phyloP scores from a whole-genome alignment of 2,797 vertebrate genomes.

The Sebastes miniatus region DNA sequence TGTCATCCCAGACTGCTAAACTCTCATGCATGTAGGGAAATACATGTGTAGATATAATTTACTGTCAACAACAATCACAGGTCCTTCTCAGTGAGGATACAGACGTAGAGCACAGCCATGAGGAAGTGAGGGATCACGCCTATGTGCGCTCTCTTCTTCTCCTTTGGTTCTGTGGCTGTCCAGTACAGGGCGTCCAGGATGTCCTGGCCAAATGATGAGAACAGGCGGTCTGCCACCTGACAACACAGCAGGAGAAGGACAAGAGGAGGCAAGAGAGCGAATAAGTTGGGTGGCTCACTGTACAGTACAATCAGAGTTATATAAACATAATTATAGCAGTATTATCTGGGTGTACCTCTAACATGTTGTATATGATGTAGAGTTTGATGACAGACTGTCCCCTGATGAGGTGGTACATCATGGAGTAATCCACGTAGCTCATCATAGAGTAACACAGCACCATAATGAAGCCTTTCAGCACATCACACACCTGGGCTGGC shows the following conservation, averaged over 20 bases:
- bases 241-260: not conserved
- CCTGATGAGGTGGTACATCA: constrained; percentile 98
- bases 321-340: not conserved
- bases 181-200: constrained; percentile 96
- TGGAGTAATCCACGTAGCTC: constrained; percentile 98
- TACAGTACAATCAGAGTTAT: not conserved
- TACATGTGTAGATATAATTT: not conserved
- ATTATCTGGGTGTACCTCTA: constrained; percentile 84
- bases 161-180: constrained; percentile 96
- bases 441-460: constrained; percentile 95
- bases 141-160: constrained; percentile 93
- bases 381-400: constrained; percentile 98
- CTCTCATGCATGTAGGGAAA: not conserved
- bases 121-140: constrained; percentile 96
- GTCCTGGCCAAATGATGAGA: constrained; percentile 97
- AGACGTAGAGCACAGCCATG: constrained; percentile 98
- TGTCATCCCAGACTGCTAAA: not conserved
- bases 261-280: not conserved
- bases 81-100: constrained; percentile 85
- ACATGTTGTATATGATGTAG: constrained; percentile 99
- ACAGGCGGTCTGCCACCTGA: constrained; percentile 95
- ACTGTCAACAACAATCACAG: not conserved
- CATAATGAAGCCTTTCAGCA: constrained; percentile 94
- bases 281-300: not conserved
- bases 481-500: constrained; percentile 88